Percentiles rank a stretch among this genome's conserved stretches.
phyloP scores from a whole-genome alignment of 2,113 vertebrate species.

The Pogona vitticeps region DNA sequence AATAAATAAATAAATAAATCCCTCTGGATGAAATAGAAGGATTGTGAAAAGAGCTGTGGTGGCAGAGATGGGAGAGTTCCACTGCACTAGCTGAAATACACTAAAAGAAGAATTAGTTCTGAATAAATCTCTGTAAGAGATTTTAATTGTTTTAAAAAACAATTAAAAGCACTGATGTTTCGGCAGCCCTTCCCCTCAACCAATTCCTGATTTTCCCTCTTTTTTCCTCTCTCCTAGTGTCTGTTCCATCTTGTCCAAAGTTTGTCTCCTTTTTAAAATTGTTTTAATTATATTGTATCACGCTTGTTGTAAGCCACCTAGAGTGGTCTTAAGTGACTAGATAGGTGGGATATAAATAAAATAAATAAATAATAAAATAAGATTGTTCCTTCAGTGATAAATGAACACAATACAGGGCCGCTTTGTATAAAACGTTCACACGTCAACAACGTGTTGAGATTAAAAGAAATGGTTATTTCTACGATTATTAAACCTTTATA shows the following conservation, averaged over 20 bases:
- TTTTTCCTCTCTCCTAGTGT: too few relatives aligned
- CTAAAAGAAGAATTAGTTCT: background rate
- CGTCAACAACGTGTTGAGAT: background rate
- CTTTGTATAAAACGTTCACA: background rate
- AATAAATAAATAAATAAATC: too few relatives aligned
- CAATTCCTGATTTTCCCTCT: too few relatives aligned
- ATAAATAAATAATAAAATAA: too few relatives aligned
- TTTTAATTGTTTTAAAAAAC: background rate
- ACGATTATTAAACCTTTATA: background rate
- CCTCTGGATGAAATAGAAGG: background rate
- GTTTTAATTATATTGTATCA: too few relatives aligned
- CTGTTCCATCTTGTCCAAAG: too few relatives aligned
- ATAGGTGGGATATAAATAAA: too few relatives aligned
- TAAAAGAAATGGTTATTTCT: background rate
- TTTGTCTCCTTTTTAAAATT: too few relatives aligned
- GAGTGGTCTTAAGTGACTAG: too few relatives aligned
- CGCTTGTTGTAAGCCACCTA: too few relatives aligned
- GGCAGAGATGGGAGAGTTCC: background rate
- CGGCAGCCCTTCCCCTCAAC: too few relatives aligned
- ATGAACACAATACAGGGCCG: constrained; percentile 1
- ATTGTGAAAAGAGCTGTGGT: background rate
- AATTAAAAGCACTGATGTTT: too few relatives aligned
- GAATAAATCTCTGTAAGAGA: background rate
- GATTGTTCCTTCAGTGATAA: background rate
- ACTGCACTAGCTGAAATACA: background rate